Conservation (phyloP, 1,140 invertebrate species). For the Vanessa tameamea region DNA sequence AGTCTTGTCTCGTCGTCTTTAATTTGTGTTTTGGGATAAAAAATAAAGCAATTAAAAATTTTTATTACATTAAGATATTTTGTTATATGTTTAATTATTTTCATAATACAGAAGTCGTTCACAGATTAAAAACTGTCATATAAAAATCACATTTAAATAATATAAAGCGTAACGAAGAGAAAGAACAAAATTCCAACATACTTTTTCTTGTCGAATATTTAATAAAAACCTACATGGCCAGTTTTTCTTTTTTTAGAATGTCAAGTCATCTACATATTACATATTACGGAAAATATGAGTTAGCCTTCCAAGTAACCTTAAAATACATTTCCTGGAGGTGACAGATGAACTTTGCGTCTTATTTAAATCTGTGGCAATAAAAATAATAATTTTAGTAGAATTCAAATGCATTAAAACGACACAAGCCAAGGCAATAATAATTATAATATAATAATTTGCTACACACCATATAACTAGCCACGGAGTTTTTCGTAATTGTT, state of each 20-base stretch:
- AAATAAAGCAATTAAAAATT: too few species aligned
- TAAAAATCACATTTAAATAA: too few species aligned
- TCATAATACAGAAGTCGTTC: too few species aligned
- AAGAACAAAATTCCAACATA: too few species aligned
- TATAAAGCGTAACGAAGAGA: too few species aligned
- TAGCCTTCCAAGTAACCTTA: conserved; percentile 6
- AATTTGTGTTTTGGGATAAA: too few species aligned
- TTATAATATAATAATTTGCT: conserved; percentile 16
- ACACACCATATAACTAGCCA: background rate
- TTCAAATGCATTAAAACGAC: background rate
- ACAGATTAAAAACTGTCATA: too few species aligned
- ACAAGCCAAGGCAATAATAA: conserved; percentile 4
- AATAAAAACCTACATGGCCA: too few species aligned
- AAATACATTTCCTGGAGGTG: background rate
- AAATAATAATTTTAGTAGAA: background rate
- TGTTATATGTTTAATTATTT: too few species aligned
- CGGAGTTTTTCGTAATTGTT: background rate
- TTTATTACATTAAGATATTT: too few species aligned
- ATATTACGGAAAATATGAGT: conserved; percentile 1
- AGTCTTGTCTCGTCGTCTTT: too few species aligned
- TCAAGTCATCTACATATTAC: background rate
- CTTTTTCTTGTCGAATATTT: too few species aligned
- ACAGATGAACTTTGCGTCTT: background rate
- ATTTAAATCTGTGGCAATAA: conserved; percentile 6
- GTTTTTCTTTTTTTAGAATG: background rate